Evolutionary conservation across 2,797 vertebrate genomes (phyloP).

Genomic region (Garrulus glandarius): DNA sequence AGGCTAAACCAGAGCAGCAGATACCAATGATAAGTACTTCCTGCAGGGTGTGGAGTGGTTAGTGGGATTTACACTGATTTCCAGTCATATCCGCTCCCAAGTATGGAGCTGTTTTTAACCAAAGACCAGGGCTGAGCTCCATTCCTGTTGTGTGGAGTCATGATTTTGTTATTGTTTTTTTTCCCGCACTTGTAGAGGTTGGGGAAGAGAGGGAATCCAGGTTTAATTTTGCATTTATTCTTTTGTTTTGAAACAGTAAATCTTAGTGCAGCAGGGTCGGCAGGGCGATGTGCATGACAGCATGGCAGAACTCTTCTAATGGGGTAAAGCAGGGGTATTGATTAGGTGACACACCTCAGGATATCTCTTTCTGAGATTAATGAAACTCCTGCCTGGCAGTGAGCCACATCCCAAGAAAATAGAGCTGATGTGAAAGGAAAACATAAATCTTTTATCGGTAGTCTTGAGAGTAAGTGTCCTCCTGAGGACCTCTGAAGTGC

Average conservation of each 20-base stretch:
- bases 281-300: neutral
- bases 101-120: neutral
- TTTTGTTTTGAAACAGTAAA: neutral
- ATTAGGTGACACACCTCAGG: neutral
- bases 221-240: neutral
- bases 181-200: neutral
- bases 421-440: neutral
- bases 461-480: neutral
- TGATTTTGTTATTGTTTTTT: neutral
- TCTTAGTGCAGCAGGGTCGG: fast-evolving
- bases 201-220: neutral
- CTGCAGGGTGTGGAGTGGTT: neutral
- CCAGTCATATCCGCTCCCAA: neutral
- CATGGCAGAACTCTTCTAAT: neutral
- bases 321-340: neutral
- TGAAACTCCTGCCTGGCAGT: neutral
- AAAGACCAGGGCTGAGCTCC: neutral
- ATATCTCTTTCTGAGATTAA: neutral
- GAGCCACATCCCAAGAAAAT: neutral
- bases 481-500: neutral
- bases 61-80: neutral
- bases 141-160: neutral
- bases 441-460: neutral
- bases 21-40: neutral
- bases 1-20: neutral